Evolutionary conservation across 2,888 invertebrate genomes (phyloP).

Genomic region (Conistra vaccinii): DNA sequence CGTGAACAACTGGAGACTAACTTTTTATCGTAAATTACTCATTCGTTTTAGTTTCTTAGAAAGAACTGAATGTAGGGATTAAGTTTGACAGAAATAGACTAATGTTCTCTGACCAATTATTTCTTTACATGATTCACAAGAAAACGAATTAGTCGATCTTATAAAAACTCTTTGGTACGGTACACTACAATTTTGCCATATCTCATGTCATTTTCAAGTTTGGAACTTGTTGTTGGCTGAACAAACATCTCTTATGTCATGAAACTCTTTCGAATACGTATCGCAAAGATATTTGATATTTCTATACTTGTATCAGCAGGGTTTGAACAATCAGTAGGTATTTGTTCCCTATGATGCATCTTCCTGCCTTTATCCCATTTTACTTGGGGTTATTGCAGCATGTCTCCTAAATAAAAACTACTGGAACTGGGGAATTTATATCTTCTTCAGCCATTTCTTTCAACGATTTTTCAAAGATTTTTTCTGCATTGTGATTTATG

Average conservation of each 20-base stretch:
- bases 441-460: neutral
- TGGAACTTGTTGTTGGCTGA: neutral
- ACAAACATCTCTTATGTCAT: neutral
- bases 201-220: neutral
- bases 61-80: conserved; percentile 33
- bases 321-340: neutral
- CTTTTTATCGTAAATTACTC: conserved; percentile 51
- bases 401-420: neutral
- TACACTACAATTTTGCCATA: neutral
- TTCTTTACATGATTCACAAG: conserved; percentile 6
- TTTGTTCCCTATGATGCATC: neutral
- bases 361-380: neutral
- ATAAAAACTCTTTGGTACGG: neutral
- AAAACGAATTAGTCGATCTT: neutral
- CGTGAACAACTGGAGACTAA: conserved; percentile 17
- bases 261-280: neutral
- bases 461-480: neutral
- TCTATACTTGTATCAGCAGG: too few relatives aligned
- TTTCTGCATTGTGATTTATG: neutral
- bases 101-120: neutral
- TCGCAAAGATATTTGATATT: too few relatives aligned
- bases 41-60: conserved; percentile 43
- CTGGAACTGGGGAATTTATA: neutral
- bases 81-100: conserved; percentile 19
- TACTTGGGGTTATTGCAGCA: neutral